Evolutionary conservation across 1,140 invertebrate species (phyloP), one percentile per base, ranked within the genome.

Genomic region (Heterodera carotae): DNA sequence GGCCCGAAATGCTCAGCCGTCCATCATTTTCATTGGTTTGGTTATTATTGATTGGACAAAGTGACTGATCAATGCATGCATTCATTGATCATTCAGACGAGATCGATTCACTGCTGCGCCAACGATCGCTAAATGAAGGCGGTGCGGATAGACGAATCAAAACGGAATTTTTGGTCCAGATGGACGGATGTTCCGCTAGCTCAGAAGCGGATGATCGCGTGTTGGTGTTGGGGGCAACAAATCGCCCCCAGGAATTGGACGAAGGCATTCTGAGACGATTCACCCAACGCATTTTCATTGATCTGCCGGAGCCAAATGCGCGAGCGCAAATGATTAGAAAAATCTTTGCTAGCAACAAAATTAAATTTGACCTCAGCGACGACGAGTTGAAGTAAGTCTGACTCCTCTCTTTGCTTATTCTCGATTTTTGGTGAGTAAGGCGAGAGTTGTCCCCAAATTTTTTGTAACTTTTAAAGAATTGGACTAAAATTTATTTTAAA

Each of bases 121-220:
- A 95, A 88, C 90, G 95, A 64, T 93, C 91, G 68, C 94, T 96
- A 80, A 92, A 91, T 2, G 95, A 97, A 85, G 94, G 96, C 86
- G 95, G 97, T 86, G 93, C 93, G 81, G 94, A 93, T 0, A 89
- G 95, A 22, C 89, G 94, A 79, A 91, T 97, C 53, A 76, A 67
- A 90, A 98, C 95, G 0, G 95, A 98, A 89, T 97, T 98, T 88
- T 89, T 97, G 7, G 92, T 97, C 22, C 95, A 97, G 88, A 90
- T 98, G 73, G 89, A 90, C 81, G 89, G 89, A 75, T 91, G 91
- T 84, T 88, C 85, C 79, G 7, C 39, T 7, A 8, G 1, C 12
- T 39, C 39, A 7, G 12, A 8, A 12, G 39, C 48, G 48, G 18
- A 53, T 18, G 48, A 53, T 22, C 10, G 48, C 4, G 48, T 53